Evolutionary conservation across 1,140 invertebrate genomes (phyloP).

Genomic region (Cyphomyrmex costatus): DNA sequence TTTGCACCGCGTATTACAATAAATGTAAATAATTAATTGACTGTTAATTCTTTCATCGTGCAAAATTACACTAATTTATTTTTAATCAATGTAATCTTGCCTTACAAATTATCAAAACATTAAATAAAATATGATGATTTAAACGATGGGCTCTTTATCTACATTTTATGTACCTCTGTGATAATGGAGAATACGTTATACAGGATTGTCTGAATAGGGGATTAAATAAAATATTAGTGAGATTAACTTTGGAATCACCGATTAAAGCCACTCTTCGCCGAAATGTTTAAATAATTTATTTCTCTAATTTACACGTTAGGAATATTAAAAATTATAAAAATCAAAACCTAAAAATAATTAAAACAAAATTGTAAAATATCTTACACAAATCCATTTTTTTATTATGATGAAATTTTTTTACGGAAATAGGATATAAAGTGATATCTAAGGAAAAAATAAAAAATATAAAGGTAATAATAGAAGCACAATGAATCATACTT

Average conservation of each 20-base stretch:
- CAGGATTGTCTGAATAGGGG: neutral
- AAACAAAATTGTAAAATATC: neutral
- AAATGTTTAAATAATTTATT: constrained; percentile 19
- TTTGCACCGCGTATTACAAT: neutral
- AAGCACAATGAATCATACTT: neutral
- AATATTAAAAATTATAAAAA: neutral
- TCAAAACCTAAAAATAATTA: neutral
- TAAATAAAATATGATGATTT: neutral
- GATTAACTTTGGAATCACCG: neutral
- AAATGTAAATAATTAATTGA: neutral
- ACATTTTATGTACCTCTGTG: neutral
- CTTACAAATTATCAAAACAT: constrained; percentile 10
- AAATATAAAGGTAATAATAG: constrained; percentile 1
- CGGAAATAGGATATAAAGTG: neutral
- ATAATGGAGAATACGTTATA: neutral
- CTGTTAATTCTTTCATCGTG: neutral
- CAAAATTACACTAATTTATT: neutral
- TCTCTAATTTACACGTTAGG: neutral
- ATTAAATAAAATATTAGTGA: constrained; percentile 6
- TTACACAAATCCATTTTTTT: neutral
- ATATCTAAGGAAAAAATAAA: neutral
- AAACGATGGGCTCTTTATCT: neutral
- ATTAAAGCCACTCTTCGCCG: neutral
- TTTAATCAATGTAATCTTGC: neutral
- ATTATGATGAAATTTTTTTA: neutral